A percentile compares a stretch with the other conserved stretches of the same genome.
These are phyloP conservation scores for Drepana falcataria DNA, from an alignment of 2,888 invertebrate species.

Conservation along the genomic window DNA sequence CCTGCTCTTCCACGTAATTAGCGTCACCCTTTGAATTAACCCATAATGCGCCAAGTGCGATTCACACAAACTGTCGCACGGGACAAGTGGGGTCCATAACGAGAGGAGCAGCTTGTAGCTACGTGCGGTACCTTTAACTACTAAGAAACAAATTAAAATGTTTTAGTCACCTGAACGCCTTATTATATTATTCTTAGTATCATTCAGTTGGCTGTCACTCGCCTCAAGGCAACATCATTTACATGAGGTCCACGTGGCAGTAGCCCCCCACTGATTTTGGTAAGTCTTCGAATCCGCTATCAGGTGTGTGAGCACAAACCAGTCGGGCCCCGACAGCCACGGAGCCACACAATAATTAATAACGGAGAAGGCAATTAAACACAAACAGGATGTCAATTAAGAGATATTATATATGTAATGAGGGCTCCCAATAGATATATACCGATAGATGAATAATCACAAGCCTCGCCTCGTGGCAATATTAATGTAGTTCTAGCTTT, in stretches of 20 bases:
- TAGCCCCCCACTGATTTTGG: background rate
- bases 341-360: background rate
- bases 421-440: background rate
- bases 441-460: background rate
- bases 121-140: too few species aligned
- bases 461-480: background rate
- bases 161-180: too few species aligned
- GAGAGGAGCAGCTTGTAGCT: background rate
- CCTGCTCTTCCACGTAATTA: background rate
- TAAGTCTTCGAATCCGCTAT: background rate
- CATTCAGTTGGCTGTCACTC: too few species aligned
- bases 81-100: background rate
- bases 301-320: background rate
- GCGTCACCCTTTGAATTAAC: background rate
- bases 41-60: background rate
- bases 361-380: background rate
- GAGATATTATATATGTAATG: background rate
- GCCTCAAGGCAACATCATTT: background rate
- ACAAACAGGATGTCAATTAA: slow-evolving; percentile 1
- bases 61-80: background rate
- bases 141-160: too few species aligned
- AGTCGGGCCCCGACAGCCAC: background rate
- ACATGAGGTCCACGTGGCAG: background rate
- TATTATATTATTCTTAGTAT: too few species aligned
- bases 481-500: background rate